phyloP scores from a whole-genome alignment of 2,113 vertebrate genomes.

The Cnemophilus loriae region DNA sequence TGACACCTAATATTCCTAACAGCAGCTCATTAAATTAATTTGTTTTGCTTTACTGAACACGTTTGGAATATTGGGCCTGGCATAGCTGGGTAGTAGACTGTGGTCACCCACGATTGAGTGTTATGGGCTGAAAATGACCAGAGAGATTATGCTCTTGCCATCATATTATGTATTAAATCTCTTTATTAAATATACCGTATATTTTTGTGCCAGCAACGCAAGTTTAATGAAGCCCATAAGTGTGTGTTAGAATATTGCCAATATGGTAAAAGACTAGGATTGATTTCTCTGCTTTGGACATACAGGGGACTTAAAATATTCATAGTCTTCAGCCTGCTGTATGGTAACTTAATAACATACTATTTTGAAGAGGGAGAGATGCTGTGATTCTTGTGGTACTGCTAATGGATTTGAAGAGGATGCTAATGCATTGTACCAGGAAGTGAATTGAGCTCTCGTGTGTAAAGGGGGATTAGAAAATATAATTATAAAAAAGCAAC shows the following conservation, averaged over 20 bases:
- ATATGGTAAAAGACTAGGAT: slow-evolving; percentile 15
- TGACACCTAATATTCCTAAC: neutral
- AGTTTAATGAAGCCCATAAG: neutral
- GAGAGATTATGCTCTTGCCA: neutral
- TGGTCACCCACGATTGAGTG: neutral
- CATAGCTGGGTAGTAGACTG: neutral
- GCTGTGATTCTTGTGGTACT: slow-evolving; percentile 70
- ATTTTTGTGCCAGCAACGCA: neutral
- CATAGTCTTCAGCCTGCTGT: slow-evolving; percentile 54
- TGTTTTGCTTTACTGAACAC: neutral
- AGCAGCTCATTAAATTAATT: neutral
- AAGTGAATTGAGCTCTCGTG: slow-evolving; percentile 72
- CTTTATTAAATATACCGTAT: neutral
- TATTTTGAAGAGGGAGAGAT: slow-evolving; percentile 70
- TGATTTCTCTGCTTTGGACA: slow-evolving; percentile 45
- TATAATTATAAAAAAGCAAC: slow-evolving; percentile 73
- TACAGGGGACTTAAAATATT: slow-evolving; percentile 69
- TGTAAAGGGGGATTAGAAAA: slow-evolving; percentile 78
- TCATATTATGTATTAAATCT: neutral
- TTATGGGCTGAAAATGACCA: neutral
- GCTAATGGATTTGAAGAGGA: slow-evolving; percentile 85
- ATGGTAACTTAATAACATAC: slow-evolving; percentile 72
- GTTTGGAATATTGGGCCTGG: neutral
- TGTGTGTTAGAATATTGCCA: slow-evolving; percentile 3
- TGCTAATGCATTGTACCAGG: slow-evolving; percentile 76